These are phyloP conservation scores for Anthonomus grandis DNA, from an alignment of 1,140 invertebrate species.

Conservation along the genomic window DNA sequence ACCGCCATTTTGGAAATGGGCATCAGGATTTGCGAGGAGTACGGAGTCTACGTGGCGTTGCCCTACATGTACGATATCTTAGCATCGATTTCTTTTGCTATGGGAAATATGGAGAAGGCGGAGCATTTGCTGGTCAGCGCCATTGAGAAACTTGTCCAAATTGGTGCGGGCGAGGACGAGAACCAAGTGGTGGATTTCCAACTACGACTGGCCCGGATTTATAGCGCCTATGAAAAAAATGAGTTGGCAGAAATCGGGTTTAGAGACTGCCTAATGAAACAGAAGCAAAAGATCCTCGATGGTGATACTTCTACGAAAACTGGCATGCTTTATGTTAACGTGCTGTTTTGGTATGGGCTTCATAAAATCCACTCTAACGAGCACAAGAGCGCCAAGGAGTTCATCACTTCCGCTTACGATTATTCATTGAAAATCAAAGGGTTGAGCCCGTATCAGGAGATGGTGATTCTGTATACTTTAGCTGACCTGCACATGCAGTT, in stretches of 20 bases:
- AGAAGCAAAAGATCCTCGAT: slow-evolving; percentile 41
- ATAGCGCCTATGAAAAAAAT: slow-evolving; percentile 39
- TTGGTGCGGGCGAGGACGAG: slow-evolving; percentile 33
- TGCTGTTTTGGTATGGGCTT: slow-evolving; percentile 46
- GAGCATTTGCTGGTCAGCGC: slow-evolving; percentile 41
- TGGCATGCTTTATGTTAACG: slow-evolving; percentile 44
- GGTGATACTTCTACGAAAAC: slow-evolving; percentile 42
- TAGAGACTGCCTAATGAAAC: slow-evolving; percentile 41
- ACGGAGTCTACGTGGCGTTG: slow-evolving; percentile 36
- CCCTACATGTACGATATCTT: slow-evolving; percentile 45
- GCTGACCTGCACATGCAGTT: slow-evolving; percentile 44
- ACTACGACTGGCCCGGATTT: slow-evolving; percentile 42
- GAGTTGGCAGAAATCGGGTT: slow-evolving; percentile 44
- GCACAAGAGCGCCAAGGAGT: slow-evolving; percentile 36
- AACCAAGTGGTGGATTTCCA: slow-evolving; percentile 45
- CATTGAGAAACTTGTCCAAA: slow-evolving; percentile 30
- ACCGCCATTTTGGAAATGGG: slow-evolving; percentile 44
- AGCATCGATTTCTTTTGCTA: slow-evolving; percentile 40
- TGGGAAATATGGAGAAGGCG: slow-evolving; percentile 41
- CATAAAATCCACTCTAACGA: slow-evolving; percentile 41
- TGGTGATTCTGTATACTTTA: slow-evolving; percentile 44
- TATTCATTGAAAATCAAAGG: slow-evolving; percentile 44
- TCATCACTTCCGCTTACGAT: slow-evolving; percentile 41
- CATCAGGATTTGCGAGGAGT: slow-evolving; percentile 44
- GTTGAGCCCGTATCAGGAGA: slow-evolving; percentile 43